Conservation (phyloP, 2,888 invertebrate species). For the Myopa testacea region DNA sequence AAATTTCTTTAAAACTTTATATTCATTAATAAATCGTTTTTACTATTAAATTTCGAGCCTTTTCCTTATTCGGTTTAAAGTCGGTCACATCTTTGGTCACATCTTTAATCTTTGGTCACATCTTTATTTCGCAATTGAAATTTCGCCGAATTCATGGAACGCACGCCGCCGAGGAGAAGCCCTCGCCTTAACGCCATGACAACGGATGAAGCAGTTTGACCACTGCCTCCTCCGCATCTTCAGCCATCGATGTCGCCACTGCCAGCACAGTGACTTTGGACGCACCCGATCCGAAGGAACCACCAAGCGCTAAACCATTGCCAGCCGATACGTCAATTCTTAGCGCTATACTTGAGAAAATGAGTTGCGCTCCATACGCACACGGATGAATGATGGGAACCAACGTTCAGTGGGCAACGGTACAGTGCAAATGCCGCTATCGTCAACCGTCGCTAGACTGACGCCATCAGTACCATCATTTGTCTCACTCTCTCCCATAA, state of each 20-base stretch:
- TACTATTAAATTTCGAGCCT: no score
- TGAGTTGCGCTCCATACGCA: not conserved
- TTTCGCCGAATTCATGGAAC: conserved; percentile 5
- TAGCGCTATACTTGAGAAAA: conserved; percentile 2
- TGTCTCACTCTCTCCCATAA: not conserved
- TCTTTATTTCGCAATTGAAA: conserved; percentile 1
- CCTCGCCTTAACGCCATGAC: not conserved
- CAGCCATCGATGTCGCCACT: not conserved
- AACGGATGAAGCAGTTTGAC: not conserved
- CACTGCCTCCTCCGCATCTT: not conserved
- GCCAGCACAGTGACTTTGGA: not conserved
- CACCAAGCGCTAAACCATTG: not conserved
- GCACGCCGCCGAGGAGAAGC: not conserved
- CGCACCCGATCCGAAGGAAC: not conserved
- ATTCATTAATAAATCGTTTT: no score
- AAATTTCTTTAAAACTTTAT: no score
- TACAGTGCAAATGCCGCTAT: not conserved
- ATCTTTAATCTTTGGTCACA: not conserved
- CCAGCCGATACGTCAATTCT: not conserved
- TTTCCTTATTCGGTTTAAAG: no score
- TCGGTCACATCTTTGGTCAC: no score
- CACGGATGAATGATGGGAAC: not conserved
- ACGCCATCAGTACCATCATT: not conserved
- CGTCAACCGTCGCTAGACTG: not conserved
- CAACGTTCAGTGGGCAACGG: not conserved